Conservation (phyloP, 2,113 vertebrate species). For the Emberiza fucata region DNA sequence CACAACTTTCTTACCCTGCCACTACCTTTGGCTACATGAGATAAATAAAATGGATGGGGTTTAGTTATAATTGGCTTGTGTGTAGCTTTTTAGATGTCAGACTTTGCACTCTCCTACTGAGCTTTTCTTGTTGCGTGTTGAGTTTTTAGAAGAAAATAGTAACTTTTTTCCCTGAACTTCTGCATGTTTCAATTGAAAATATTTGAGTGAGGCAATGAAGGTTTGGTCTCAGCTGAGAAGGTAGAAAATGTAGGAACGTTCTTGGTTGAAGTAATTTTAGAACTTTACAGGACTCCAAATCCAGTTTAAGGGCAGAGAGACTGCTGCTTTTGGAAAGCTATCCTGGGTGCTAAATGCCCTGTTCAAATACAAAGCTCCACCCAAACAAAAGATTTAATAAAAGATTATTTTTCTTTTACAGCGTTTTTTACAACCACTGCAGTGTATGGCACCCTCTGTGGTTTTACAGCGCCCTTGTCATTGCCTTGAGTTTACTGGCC, state of each 20-base stretch:
- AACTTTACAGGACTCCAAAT: not conserved
- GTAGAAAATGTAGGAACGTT: accelerated
- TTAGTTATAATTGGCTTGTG: not conserved
- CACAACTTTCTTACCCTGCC: not conserved
- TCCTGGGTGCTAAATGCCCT: not conserved
- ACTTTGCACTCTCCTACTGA: not conserved
- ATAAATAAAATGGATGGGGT: not conserved
- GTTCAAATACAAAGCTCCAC: slow-evolving; percentile 26
- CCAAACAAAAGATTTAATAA: slow-evolving; percentile 45
- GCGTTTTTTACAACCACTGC: slow-evolving; percentile 21
- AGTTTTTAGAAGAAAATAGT: not conserved
- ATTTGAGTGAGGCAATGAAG: accelerated
- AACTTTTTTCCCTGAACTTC: not conserved
- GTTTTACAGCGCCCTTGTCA: slow-evolving; percentile 35
- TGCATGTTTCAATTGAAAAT: not conserved
- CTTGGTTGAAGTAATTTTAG: not conserved
- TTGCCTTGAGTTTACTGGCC: slow-evolving; percentile 45
- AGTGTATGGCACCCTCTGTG: not conserved
- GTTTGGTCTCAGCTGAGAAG: not conserved
- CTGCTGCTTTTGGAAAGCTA: not conserved
- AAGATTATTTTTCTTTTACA: not conserved
- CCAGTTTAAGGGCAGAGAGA: not conserved
- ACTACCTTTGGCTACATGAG: not conserved
- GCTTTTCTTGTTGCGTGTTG: not conserved
- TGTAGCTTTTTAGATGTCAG: not conserved